phyloP scores from a whole-genome alignment of 2,113 vertebrate genomes.

The Scophthalmus maximus region DNA sequence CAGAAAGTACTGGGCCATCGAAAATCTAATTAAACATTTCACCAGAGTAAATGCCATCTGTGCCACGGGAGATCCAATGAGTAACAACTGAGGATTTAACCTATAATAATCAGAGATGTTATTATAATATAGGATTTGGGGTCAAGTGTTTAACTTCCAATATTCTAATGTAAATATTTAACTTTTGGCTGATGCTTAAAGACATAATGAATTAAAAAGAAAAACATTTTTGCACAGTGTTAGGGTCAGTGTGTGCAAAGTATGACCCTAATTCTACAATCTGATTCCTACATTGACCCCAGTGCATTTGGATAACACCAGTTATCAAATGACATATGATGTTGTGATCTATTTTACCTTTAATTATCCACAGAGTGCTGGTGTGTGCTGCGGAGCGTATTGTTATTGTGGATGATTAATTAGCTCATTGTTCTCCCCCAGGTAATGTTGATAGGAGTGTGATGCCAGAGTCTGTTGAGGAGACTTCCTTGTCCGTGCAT shows the following conservation, averaged over 20 bases:
- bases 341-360: constrained; percentile 33
- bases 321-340: no score
- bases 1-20: constrained; percentile 1
- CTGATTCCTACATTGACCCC: constrained; percentile 14
- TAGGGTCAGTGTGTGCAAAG: neutral
- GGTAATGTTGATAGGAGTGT: constrained; percentile 44
- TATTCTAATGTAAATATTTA: neutral
- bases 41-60: neutral
- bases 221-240: constrained; percentile 1
- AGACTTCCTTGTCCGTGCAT: constrained; percentile 35
- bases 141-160: neutral
- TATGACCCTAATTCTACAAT: constrained; percentile 3
- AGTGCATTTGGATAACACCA: neutral
- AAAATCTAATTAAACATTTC: constrained; percentile 34
- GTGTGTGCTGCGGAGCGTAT: constrained; percentile 37
- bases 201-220: constrained; percentile 15
- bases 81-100: neutral
- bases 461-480: constrained; percentile 29
- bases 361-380: constrained; percentile 26
- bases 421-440: constrained; percentile 53
- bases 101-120: constrained; percentile 3
- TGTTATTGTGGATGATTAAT: constrained; percentile 62
- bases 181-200: constrained; percentile 21
- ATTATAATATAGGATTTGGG: neutral
- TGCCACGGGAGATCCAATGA: neutral